Conservation (phyloP, 2,113 vertebrate species). For the Zapus hudsonius region DNA sequence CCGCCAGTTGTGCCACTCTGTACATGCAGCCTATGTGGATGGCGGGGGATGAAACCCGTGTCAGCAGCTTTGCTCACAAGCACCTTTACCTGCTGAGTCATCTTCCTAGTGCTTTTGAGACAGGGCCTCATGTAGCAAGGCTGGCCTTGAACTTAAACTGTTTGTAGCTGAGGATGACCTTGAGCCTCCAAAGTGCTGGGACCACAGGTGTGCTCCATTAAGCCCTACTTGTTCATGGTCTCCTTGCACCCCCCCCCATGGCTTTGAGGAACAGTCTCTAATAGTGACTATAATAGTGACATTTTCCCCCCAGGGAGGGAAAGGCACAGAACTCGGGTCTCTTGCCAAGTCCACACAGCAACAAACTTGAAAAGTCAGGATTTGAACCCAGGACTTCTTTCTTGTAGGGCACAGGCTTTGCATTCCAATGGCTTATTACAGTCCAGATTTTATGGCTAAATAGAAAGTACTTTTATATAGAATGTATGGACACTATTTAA, state of each 20-base stretch:
- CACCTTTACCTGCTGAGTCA: no score
- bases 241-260: neutral
- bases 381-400: neutral
- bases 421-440: slow-evolving; percentile 31
- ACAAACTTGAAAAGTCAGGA: neutral
- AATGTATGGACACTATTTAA: slow-evolving; percentile 18
- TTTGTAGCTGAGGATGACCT: no score
- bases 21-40: no score
- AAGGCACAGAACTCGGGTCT: neutral
- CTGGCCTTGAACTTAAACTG: no score
- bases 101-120: no score
- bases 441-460: neutral
- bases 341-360: neutral
- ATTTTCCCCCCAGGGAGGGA: neutral
- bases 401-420: neutral
- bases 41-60: no score
- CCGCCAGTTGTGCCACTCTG: no score
- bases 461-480: slow-evolving; percentile 41
- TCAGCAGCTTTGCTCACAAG: no score
- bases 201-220: no score
- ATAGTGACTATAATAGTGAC: neutral
- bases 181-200: no score
- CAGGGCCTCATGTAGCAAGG: no score
- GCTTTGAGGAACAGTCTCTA: neutral
- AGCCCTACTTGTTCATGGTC: no score